Percentiles rank a stretch among this genome's conserved stretches.
Evolutionary conservation across 2,888 invertebrate genomes (phyloP).

Genomic region (Eupithecia abbreviata): DNA sequence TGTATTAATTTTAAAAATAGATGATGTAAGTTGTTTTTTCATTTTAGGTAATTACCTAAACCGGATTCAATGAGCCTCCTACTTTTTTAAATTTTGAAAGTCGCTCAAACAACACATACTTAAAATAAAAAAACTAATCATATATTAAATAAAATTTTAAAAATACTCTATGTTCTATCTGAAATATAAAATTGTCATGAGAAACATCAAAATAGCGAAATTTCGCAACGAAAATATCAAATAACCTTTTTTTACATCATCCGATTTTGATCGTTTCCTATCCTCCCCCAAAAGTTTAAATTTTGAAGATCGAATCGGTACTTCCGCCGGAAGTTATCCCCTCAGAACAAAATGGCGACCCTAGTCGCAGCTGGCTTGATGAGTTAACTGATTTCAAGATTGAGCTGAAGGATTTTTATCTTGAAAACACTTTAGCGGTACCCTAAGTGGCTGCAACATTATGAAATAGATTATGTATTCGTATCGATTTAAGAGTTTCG

Average conservation of each 20-base stretch:
- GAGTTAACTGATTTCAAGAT: slow-evolving; percentile 31
- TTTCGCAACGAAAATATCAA: slow-evolving; percentile 28
- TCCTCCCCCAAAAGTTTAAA: slow-evolving; percentile 38
- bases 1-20: neutral
- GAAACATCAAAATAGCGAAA: slow-evolving; percentile 1
- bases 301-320: slow-evolving; percentile 45
- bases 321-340: slow-evolving; percentile 65
- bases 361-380: slow-evolving; percentile 56
- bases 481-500: neutral
- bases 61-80: too few relatives aligned
- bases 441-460: neutral
- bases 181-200: neutral
- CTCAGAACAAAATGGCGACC: slow-evolving; percentile 57
- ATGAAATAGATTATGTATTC: neutral
- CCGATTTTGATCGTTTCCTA: slow-evolving; percentile 42
- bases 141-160: too few relatives aligned
- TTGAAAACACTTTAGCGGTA: neutral
- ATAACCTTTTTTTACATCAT: slow-evolving; percentile 29
- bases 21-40: neutral
- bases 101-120: too few relatives aligned
- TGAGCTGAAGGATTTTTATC: slow-evolving; percentile 18
- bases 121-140: too few relatives aligned
- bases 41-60: too few relatives aligned
- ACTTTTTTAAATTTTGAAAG: too few relatives aligned
- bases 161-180: too few relatives aligned